Percentiles rank a stretch among this genome's conserved stretches.
Evolutionary conservation across 2,797 vertebrate species (phyloP).

Genomic region (Phrynocephalus forsythii): DNA sequence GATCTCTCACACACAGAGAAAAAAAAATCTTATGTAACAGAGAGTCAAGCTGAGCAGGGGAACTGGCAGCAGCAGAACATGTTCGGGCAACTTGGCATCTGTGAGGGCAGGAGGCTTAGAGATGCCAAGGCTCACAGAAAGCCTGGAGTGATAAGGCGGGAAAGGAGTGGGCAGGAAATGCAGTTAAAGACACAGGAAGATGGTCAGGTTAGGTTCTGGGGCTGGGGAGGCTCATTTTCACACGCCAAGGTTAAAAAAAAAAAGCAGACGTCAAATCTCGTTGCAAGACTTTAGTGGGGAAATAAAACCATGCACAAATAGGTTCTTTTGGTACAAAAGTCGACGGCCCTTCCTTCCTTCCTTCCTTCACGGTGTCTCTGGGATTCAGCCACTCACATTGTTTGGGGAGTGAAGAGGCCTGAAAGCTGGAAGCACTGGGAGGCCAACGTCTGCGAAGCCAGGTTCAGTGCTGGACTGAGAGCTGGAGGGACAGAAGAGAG

Average conservation of each 20-base stretch:
- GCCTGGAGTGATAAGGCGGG: background rate
- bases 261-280: background rate
- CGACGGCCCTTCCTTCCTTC: background rate
- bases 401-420: slow-evolving; percentile 66
- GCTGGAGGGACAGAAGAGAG: slow-evolving; percentile 47
- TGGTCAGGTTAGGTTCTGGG: fast-evolving
- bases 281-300: background rate
- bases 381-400: slow-evolving; percentile 64
- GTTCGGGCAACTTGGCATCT: background rate
- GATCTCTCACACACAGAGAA: background rate
- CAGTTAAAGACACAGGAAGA: too few relatives aligned
- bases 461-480: slow-evolving; percentile 67
- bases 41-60: background rate
- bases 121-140: background rate
- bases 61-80: too few relatives aligned
- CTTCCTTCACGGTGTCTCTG: slow-evolving; percentile 46
- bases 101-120: background rate
- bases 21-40: background rate
- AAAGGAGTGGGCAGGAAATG: background rate
- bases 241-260: background rate
- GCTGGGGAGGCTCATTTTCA: background rate
- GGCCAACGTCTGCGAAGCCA: slow-evolving; percentile 62
- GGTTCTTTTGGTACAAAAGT: background rate
- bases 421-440: slow-evolving; percentile 70
- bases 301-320: background rate